Evolutionary conservation across 2,888 invertebrate genomes (phyloP), one percentile per base, ranked within the genome.

Genomic region (Tholera decimalis): DNA sequence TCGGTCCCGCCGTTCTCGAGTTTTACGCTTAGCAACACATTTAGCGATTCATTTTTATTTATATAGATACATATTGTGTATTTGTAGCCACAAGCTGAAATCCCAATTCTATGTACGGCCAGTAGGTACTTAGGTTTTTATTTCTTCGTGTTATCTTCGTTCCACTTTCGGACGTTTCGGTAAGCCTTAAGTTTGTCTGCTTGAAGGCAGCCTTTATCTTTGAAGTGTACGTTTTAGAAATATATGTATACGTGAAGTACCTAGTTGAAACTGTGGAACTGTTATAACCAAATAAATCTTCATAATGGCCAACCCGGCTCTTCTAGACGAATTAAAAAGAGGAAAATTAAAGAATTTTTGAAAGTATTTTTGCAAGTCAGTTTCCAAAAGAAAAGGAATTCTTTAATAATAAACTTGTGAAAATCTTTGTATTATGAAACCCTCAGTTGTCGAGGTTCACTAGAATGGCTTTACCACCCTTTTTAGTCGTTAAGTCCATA

Each of bases 231-330:
- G 37, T 51, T 41, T 56, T 51, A 35, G 33, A 68, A 44, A 54
- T 49, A 54, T 68, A 54, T 33, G 35, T n/a, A 35, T 55, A 54
- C 13, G 44, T 46, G 22, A 33, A 37, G 39, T n/a, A n/a, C n/a
- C 20, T 50, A 61, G 47, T 56, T 54, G 18, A 63, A 53, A 41
- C 57, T 46, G 24, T 58, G 47, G 37, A 46, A 55, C 46, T 60
- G 65, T 71, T 67, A 67, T 63, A 66, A 63, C 44, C 46, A 61
- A 64, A 76, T 76, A 76, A 72, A 76, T 76, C 63, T 76, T 61
- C 20, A 46, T 71, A 76, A 76, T 72, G 54, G 63, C 61, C 56
- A 24, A 60, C 47, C 43, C 69, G 43, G 56, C 53, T 63, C 33
- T 35, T 43, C 49, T 41, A 26, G 26, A 57, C 49, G 24, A 59